Conservation (phyloP, 1,140 invertebrate species). For the Bombus pyrosoma region DNA sequence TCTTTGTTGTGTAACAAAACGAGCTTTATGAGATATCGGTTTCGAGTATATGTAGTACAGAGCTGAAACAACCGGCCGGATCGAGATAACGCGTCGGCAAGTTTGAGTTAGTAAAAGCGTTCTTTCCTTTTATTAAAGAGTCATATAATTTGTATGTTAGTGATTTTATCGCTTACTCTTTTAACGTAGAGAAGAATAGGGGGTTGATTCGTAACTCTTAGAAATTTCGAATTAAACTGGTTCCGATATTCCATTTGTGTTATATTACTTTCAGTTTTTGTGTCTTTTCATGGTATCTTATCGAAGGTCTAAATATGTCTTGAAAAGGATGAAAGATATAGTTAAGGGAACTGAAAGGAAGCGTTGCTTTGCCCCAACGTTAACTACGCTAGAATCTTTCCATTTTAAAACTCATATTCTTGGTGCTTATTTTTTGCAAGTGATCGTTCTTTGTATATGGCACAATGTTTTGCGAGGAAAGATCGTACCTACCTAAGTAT, state of each 20-base stretch:
- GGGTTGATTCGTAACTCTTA: background rate
- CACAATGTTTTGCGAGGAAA: background rate
- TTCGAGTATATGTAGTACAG: background rate
- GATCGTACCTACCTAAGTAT: background rate
- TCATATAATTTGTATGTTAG: no score
- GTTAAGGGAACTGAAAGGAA: background rate
- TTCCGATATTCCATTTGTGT: background rate
- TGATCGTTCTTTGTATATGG: background rate
- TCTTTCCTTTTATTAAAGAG: background rate
- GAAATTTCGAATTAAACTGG: background rate
- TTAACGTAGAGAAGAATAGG: background rate
- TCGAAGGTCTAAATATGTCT: background rate
- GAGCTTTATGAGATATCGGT: background rate
- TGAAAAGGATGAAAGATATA: background rate
- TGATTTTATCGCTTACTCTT: background rate
- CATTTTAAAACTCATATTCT: background rate
- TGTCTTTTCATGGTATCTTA: background rate
- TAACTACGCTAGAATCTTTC: background rate
- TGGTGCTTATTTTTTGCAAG: background rate
- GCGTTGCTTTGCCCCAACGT: background rate
- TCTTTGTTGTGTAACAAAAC: slow-evolving; percentile 14
- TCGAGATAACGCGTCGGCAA: background rate
- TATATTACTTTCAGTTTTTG: background rate
- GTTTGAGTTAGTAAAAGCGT: background rate
- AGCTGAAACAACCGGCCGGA: background rate